phyloP scores from a whole-genome alignment of 2,797 vertebrate genomes.

The Emydoidea blandingii region DNA sequence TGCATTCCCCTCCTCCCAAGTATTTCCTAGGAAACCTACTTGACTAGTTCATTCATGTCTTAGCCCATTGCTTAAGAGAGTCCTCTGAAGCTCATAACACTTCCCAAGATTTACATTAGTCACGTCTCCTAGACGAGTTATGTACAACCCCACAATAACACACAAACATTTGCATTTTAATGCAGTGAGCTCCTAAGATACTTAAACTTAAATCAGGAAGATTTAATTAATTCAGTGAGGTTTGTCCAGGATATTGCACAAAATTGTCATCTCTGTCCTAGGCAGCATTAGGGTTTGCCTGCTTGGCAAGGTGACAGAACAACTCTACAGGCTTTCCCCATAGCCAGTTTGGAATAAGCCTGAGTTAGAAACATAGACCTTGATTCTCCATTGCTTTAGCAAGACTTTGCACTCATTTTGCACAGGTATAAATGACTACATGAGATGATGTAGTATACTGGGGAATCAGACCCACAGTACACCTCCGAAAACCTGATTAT shows the following conservation, averaged over 20 bases:
- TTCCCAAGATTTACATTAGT: not conserved
- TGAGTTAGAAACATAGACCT: not conserved
- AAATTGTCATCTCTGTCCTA: not conserved
- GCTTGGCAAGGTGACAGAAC: not conserved
- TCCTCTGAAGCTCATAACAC: not conserved
- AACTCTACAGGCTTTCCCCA: not conserved
- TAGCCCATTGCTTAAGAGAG: too few species aligned
- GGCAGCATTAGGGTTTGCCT: not conserved
- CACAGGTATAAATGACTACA: not conserved
- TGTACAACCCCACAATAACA: not conserved
- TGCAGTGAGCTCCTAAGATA: not conserved
- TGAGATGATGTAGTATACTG: not conserved
- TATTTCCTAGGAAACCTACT: not conserved
- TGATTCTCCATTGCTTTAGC: not conserved
- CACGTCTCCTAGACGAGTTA: not conserved
- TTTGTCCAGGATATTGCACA: not conserved
- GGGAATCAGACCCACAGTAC: not conserved
- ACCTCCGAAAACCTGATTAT: not conserved
- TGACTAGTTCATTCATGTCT: not conserved
- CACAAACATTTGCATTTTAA: not conserved
- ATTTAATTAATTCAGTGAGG: not conserved
- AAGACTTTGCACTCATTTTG: rapidly evolving
- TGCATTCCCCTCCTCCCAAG: not conserved
- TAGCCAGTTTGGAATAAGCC: not conserved
- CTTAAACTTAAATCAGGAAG: not conserved